Evolutionary conservation across 1,140 invertebrate species (phyloP).

Genomic region (Conus ventricosus): DNA sequence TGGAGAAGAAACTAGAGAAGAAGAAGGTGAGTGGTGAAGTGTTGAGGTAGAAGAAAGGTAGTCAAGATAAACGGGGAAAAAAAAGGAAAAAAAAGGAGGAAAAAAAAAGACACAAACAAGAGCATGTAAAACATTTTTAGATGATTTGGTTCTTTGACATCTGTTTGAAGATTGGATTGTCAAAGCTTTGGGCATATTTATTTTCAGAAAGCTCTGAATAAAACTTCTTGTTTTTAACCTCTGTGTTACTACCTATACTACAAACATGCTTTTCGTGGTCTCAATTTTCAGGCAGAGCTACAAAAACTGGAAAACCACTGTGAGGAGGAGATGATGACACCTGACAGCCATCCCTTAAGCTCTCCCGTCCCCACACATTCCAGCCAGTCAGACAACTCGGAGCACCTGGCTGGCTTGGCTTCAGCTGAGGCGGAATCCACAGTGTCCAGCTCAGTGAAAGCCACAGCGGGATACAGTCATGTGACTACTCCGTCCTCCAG

Average conservation of each 20-base stretch:
- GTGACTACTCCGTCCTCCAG: neutral
- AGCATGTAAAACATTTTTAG: neutral
- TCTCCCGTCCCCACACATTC: neutral
- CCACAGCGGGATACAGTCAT: neutral
- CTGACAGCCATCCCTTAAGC: neutral
- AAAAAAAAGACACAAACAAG: too few relatives aligned
- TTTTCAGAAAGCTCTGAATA: too few relatives aligned
- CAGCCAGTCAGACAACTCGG: neutral
- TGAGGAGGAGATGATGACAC: neutral
- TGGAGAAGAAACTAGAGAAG: slow-evolving; percentile 67
- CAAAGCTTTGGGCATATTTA: too few relatives aligned
- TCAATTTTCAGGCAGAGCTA: slow-evolving; percentile 27
- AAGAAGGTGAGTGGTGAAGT: slow-evolving; percentile 53
- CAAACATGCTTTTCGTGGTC: too few relatives aligned
- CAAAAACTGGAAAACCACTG: slow-evolving; percentile 21
- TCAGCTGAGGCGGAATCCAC: neutral
- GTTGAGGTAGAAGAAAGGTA: neutral
- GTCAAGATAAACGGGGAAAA: neutral
- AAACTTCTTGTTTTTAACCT: too few relatives aligned
- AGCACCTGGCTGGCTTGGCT: neutral
- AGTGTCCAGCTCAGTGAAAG: neutral
- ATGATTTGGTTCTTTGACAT: neutral
- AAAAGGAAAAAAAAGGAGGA: too few relatives aligned
- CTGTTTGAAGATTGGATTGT: too few relatives aligned
- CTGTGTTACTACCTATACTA: too few relatives aligned